Percentiles rank a stretch among this genome's conserved stretches.
phyloP scores from a whole-genome alignment of 2,113 vertebrate genomes.

The Labrus mixtus region DNA sequence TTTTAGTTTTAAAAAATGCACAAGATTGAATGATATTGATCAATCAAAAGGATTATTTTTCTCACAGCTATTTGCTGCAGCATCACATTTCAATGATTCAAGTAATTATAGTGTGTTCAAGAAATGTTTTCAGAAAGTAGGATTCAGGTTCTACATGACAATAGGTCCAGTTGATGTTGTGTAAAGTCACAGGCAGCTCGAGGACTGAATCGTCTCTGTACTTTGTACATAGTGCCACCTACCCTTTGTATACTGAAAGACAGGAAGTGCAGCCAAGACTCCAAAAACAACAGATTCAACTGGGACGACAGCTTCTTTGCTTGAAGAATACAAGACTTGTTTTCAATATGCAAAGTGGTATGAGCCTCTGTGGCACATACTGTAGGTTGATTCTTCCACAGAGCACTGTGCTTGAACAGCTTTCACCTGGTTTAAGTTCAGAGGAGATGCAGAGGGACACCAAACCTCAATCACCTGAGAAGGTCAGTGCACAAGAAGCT shows the following conservation, averaged over 20 bases:
- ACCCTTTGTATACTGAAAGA: background rate
- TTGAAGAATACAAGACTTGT: background rate
- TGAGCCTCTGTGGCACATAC: background rate
- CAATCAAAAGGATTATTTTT: background rate
- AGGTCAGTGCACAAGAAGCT: background rate
- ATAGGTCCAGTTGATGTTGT: background rate
- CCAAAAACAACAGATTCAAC: background rate
- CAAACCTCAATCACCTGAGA: background rate
- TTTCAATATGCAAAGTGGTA: background rate
- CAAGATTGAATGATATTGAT: background rate
- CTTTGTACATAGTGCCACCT: background rate
- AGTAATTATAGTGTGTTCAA: background rate
- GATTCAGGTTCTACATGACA: background rate
- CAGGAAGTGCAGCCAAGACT: background rate
- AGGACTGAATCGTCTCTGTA: background rate
- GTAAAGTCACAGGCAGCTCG: background rate
- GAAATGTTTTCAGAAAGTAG: background rate
- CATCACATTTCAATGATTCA: background rate
- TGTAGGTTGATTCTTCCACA: background rate
- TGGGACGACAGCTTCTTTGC: background rate
- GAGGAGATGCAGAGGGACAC: background rate
- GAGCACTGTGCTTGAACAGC: background rate
- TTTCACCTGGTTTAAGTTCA: background rate
- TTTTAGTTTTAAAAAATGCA: background rate
- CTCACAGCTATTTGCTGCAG: background rate